Evolutionary conservation across 2,888 invertebrate species (phyloP).

Genomic region (Leucophenga maculata): DNA sequence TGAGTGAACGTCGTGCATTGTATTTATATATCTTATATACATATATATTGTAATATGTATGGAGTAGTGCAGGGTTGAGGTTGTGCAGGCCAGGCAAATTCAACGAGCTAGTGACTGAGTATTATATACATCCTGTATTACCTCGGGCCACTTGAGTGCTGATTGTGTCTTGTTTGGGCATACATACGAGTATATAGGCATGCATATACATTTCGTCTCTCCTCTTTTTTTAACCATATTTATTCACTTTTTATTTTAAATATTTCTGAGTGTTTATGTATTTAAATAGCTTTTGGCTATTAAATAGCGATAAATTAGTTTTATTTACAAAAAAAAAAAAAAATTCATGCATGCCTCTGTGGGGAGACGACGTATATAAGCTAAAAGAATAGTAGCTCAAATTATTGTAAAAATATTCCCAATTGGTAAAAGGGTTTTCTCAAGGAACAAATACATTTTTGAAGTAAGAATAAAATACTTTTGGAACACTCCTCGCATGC

Average conservation of each 20-base stretch:
- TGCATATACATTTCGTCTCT: no score
- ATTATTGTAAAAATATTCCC: no score
- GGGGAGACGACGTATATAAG: no score
- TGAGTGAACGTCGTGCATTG: neutral
- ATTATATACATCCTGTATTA: conserved; percentile 22
- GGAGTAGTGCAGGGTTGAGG: conserved; percentile 18
- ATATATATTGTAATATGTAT: neutral
- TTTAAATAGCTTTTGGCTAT: conserved; percentile 25
- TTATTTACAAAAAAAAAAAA: conserved; percentile 14
- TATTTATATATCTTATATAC: neutral
- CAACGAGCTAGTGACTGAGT: conserved; percentile 8
- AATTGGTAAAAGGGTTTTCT: no score
- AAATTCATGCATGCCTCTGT: neutral
- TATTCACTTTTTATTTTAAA: conserved; percentile 34
- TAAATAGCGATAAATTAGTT: conserved; percentile 30
- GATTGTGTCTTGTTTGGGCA: conserved; percentile 31
- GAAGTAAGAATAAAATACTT: no score
- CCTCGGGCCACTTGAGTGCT: conserved; percentile 38
- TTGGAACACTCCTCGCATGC: no score
- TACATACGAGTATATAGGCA: conserved; percentile 1
- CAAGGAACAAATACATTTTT: no score
- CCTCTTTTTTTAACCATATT: conserved; percentile 37
- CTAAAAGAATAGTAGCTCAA: no score
- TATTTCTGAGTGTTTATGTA: conserved; percentile 17
- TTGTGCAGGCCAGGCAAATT: neutral